phyloP scores from a whole-genome alignment of 2,888 invertebrate genomes.

The Pediacus dermestoides region DNA sequence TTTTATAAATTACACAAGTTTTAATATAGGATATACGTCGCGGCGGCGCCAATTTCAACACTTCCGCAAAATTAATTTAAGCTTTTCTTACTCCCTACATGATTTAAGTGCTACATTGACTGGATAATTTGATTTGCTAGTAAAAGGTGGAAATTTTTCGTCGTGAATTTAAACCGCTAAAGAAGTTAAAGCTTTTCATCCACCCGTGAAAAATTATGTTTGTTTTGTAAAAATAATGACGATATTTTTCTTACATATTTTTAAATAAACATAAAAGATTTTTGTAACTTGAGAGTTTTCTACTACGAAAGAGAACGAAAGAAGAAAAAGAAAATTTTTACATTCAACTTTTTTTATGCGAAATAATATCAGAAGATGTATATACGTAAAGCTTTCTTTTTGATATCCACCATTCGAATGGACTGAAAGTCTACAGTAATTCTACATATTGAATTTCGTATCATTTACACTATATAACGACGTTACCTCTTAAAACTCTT shows the following conservation, averaged over 20 bases:
- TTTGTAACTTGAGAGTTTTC: slow-evolving; percentile 8
- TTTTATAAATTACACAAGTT: slow-evolving; percentile 21
- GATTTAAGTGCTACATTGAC: slow-evolving; percentile 25
- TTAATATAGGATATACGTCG: slow-evolving; percentile 24
- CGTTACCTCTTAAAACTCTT: no score
- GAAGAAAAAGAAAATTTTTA: slow-evolving; percentile 20
- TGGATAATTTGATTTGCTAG: slow-evolving; percentile 25
- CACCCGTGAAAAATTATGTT: slow-evolving; percentile 18
- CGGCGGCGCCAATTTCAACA: slow-evolving; percentile 24
- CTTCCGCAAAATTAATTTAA: slow-evolving; percentile 23
- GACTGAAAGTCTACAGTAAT: slow-evolving; percentile 4
- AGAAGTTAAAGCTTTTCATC: slow-evolving; percentile 14
- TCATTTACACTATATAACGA: slow-evolving; percentile 7
- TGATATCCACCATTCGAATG: slow-evolving; percentile 17
- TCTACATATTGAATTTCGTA: slow-evolving; percentile 6
- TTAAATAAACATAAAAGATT: slow-evolving; percentile 6
- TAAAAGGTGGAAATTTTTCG: slow-evolving; percentile 23
- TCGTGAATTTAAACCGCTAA: slow-evolving; percentile 15
- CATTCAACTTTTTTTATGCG: slow-evolving; percentile 20
- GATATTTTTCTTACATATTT: no score
- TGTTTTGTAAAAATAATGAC: slow-evolving; percentile 11
- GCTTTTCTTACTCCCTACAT: slow-evolving; percentile 22
- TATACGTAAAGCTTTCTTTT: slow-evolving; percentile 18
- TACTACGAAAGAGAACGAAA: slow-evolving; percentile 14
- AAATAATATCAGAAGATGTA: slow-evolving; percentile 20